A percentile compares a stretch with the other conserved stretches of the same genome.
phyloP scores from a whole-genome alignment of 2,113 vertebrate species.

The Megaleporinus macrocephalus region DNA sequence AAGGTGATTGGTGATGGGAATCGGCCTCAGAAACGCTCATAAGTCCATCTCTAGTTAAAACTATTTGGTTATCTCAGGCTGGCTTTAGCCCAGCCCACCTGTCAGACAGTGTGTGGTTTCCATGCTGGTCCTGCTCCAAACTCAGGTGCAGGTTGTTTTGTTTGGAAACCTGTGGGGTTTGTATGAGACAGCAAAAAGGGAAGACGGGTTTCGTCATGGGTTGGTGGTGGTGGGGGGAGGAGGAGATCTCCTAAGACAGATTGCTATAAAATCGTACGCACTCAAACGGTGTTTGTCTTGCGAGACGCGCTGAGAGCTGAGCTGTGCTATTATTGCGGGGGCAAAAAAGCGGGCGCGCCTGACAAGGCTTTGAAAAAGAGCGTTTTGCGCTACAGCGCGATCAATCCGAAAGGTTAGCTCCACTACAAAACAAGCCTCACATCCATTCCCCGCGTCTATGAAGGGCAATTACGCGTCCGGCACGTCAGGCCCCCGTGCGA shows the following conservation, averaged over 20 bases:
- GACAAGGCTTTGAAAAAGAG: conserved; percentile 21
- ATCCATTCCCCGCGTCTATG: conserved; percentile 38
- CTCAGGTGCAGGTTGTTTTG: background rate
- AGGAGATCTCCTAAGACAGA: background rate
- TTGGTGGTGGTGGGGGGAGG: background rate
- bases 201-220: background rate
- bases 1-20: no score
- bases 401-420: conserved; percentile 70
- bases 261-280: background rate
- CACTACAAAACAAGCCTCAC: conserved; percentile 30
- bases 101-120: background rate
- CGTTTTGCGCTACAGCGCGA: conserved; percentile 59
- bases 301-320: background rate
- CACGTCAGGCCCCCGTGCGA: background rate
- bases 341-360: background rate
- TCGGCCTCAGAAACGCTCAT: no score
- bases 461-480: conserved; percentile 66
- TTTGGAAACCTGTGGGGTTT: background rate
- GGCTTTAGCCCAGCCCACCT: background rate
- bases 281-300: background rate
- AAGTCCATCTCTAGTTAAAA: no score
- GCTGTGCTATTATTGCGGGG: background rate
- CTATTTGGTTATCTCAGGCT: background rate
- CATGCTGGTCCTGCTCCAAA: background rate
- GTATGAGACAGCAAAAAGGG: background rate